Base-by-base conservation (phyloP, 2,113 vertebrate species). In the Neoarius graeffei region DNA sequence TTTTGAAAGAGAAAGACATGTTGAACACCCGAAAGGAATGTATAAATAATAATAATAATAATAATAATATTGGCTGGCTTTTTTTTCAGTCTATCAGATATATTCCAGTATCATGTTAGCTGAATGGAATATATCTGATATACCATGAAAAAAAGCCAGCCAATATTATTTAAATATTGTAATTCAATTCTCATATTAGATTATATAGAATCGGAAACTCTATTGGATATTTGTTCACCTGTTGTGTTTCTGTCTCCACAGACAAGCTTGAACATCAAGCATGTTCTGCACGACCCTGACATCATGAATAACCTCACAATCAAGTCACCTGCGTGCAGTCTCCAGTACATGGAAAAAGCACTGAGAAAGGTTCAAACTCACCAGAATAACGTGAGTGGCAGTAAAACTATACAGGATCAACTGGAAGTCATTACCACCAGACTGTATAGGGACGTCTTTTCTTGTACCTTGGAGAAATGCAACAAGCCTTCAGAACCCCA, bases 311-410 rank as follows among this genome's bases (percentile, higher is more conserved):
- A 5, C 23, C 92, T 94, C n/a, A 0, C 50, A 13, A 19, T 91
- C 0, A 81, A 50, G 30, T 23, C 86, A 0, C 88, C 91, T 15
- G 84, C 86, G 13, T 94, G 93, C 82, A 87, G 92, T 82, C 86
- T 95, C 42, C 0, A 5, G 5, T 95, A 92, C 60, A 91, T 94
- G 86, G 2, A 0, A 4, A 0, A 84, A 1, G 92, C 91, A 15
- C 87, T 96, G 67, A 0, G 69, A 0, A 0, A 48, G 10, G 50
- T 94, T 67, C 25, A 56, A 3, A 0, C 86, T 8, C 89, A 93
- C 81, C 93, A 94, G 81, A 7, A 0, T 1, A 1, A 89, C 9
- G 23, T 92, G 79, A 91, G 89, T 13, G 30, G 73, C 0, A 0
- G 0, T 0, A 59, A 86, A 0, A 0, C 14, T 6, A 27, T 15